phyloP scores from a whole-genome alignment of 2,113 vertebrate species.

The Enhydra lutris region DNA sequence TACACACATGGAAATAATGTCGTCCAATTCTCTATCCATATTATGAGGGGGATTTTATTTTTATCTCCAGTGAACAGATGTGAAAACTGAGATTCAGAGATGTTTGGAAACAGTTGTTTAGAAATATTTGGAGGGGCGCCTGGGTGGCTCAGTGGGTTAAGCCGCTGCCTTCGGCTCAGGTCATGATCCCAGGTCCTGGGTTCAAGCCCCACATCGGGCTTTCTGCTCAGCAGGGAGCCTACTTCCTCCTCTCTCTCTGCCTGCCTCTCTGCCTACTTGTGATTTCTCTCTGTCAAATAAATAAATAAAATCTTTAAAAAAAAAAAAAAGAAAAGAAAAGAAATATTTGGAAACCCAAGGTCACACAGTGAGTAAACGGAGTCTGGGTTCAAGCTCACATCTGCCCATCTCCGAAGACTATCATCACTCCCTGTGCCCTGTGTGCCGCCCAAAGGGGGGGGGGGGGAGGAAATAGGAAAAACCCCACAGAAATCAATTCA shows the following conservation, averaged over 20 bases:
- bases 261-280: too few relatives aligned
- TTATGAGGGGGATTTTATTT: not conserved
- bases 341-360: not conserved
- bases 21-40: not conserved
- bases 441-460: not conserved
- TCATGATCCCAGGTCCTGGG: too few relatives aligned
- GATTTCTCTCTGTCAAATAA: too few relatives aligned
- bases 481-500: not conserved
- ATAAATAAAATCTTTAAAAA: too few relatives aligned
- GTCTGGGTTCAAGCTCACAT: not conserved
- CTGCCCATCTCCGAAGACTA: not conserved
- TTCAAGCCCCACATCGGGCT: too few relatives aligned
- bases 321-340: too few relatives aligned
- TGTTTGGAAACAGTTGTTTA: not conserved
- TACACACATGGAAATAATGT: not conserved
- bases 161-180: too few relatives aligned
- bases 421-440: fast-evolving
- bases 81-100: not conserved
- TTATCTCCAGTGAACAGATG: not conserved
- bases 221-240: too few relatives aligned
- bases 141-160: too few relatives aligned
- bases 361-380: not conserved
- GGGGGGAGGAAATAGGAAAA: not conserved
- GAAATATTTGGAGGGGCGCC: not conserved
- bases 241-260: too few relatives aligned